Conservation (phyloP, 2,888 invertebrate species). For the Mystacides longicornis region DNA sequence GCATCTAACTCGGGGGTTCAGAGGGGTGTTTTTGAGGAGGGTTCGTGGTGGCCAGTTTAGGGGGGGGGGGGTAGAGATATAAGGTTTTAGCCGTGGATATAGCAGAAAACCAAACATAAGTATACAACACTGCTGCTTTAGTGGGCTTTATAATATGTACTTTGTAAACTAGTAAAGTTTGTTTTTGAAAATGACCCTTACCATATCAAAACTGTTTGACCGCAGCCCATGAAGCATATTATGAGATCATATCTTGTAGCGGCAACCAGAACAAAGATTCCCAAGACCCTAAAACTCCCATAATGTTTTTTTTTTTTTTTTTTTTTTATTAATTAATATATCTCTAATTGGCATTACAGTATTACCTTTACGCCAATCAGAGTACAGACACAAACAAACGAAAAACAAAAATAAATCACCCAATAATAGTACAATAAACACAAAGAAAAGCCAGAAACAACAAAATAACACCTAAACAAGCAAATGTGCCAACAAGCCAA, state of each 20-base stretch:
- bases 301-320: too few relatives aligned
- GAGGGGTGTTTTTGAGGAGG: neutral
- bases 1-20: neutral
- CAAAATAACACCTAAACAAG: too few relatives aligned
- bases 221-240: neutral
- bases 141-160: neutral
- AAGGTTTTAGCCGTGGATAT: neutral
- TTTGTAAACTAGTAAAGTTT: neutral
- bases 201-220: neutral
- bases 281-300: too few relatives aligned
- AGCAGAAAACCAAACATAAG: neutral
- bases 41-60: neutral
- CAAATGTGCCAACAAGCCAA: too few relatives aligned
- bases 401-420: too few relatives aligned
- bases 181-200: slow-evolving; percentile 1
- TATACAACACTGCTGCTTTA: neutral
- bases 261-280: too few relatives aligned
- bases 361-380: too few relatives aligned
- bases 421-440: too few relatives aligned
- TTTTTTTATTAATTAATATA: too few relatives aligned
- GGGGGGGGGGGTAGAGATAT: neutral
- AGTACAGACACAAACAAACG: too few relatives aligned
- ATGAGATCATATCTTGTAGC: neutral
- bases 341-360: too few relatives aligned
- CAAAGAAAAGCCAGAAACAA: too few relatives aligned